Conservation (phyloP, 2,797 vertebrate genomes). For the Hypotaenidia philippensis region DNA sequence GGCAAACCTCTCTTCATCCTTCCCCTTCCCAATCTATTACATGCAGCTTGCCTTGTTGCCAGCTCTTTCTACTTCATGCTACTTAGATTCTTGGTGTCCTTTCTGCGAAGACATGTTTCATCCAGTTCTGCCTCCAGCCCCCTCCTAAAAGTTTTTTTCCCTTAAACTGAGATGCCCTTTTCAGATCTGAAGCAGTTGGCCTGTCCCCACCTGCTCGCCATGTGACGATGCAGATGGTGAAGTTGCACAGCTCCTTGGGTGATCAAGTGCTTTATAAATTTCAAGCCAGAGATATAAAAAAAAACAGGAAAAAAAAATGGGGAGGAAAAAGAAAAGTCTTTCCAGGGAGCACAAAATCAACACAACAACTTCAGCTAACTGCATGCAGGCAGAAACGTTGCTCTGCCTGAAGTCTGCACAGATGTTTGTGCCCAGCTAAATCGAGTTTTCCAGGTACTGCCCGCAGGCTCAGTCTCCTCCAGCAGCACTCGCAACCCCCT, state of each 20-base stretch:
- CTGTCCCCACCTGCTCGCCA: background rate
- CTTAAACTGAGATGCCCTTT: background rate
- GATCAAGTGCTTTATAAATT: background rate
- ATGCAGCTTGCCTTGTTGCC: background rate
- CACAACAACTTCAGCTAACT: background rate
- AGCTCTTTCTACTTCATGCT: background rate
- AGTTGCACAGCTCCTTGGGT: background rate
- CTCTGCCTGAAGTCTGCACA: background rate
- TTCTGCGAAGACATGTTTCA: background rate
- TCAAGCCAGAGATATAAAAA: background rate
- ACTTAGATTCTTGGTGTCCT: background rate
- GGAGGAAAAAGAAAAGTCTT: background rate
- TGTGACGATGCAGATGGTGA: fast-evolving
- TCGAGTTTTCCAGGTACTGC: background rate
- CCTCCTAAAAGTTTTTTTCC: background rate
- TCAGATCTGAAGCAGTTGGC: background rate
- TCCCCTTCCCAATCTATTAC: background rate
- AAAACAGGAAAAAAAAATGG: too few species aligned
- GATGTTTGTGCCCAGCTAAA: background rate
- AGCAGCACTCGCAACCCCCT: background rate
- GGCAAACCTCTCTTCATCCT: background rate
- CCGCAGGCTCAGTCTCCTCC: background rate
- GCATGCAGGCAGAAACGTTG: fast-evolving
- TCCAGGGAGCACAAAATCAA: background rate
- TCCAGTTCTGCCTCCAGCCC: background rate